Conservation (phyloP, 92 coral and sea anemone species). For the Galaxea fascicularis region DNA sequence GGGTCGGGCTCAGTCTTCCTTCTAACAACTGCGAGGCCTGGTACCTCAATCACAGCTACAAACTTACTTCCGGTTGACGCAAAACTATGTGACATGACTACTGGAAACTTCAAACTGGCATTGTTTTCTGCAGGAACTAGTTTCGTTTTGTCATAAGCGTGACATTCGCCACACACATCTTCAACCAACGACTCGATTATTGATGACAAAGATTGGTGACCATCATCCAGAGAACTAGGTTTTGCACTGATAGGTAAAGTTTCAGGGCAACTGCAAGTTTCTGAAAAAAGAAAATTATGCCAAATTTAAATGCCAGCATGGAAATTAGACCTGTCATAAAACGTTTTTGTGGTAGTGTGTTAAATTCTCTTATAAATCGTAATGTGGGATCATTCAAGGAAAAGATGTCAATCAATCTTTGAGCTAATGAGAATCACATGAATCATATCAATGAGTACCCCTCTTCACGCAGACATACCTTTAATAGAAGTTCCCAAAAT, state of each 20-base stretch:
- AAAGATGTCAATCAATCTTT: no score
- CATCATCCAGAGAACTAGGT: constrained; percentile 20
- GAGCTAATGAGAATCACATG: no score
- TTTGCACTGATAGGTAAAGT: not conserved
- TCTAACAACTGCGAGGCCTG: constrained; percentile 33
- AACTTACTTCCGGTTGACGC: constrained; percentile 2
- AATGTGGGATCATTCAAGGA: no score
- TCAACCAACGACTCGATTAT: not conserved
- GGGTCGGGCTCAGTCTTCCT: constrained; percentile 4
- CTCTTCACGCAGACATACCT: no score
- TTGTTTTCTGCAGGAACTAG: not conserved
- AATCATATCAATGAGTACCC: no score
- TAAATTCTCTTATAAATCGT: no score
- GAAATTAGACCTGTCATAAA: no score
- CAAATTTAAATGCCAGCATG: no score
- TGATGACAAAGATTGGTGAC: not conserved
- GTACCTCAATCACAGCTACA: constrained; percentile 37
- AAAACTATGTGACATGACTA: not conserved
- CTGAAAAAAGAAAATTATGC: not conserved
- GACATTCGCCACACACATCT: constrained; percentile 24
- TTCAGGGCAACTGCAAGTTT: constrained; percentile 31
- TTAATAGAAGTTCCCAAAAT: no score
- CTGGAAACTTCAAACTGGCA: constrained; percentile 7
- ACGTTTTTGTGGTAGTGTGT: no score
- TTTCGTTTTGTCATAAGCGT: constrained; percentile 14